Percentiles rank a stretch among this genome's conserved stretches.
phyloP scores from a whole-genome alignment of 2,797 vertebrate species.

The Amniataba percoides region DNA sequence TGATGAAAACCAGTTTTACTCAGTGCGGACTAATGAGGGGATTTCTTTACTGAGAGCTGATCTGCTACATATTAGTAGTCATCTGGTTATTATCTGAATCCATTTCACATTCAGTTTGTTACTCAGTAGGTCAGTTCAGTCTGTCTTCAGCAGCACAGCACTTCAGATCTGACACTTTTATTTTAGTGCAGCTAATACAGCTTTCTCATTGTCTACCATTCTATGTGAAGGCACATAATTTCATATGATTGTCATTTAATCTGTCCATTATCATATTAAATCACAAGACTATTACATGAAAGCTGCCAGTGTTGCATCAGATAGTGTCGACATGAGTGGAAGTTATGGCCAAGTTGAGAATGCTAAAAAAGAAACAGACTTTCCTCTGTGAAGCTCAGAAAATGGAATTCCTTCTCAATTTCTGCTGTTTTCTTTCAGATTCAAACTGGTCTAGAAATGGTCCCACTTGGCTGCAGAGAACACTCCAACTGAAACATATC shows the following conservation, averaged over 20 bases:
- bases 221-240: neutral
- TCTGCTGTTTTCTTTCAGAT: constrained; percentile 28
- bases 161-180: neutral
- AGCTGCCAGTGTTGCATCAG: neutral
- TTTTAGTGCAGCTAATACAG: neutral
- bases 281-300: neutral
- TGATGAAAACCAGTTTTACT: neutral
- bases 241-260: neutral
- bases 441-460: neutral
- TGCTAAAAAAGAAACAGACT: neutral
- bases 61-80: neutral
- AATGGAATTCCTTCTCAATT: neutral
- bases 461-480: constrained; percentile 13
- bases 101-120: neutral
- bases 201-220: neutral
- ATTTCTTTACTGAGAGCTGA: neutral
- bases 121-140: neutral
- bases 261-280: neutral
- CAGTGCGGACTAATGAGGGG: neutral
- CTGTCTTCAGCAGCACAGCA: neutral
- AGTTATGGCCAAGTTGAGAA: neutral
- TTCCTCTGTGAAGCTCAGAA: neutral
- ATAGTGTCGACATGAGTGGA: neutral
- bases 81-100: neutral
- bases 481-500: neutral